phyloP scores from a whole-genome alignment of 2,888 invertebrate species.

The Sphinx pinastri region DNA sequence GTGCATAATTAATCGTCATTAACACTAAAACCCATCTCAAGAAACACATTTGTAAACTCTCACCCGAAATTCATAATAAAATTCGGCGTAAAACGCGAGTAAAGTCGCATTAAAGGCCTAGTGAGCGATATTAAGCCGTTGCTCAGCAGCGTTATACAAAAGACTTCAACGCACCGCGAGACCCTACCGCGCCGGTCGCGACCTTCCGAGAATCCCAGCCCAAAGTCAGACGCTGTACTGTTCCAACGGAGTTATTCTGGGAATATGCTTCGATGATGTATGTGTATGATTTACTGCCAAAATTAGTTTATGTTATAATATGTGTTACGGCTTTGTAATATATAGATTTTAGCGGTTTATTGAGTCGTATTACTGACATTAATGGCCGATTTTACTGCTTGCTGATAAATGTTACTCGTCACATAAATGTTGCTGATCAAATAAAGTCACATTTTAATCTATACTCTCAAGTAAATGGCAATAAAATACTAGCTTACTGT shows the following conservation, averaged over 20 bases:
- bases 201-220: conserved; percentile 48
- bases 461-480: no score
- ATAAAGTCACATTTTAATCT: no score
- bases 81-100: neutral
- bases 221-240: conserved; percentile 7
- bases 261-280: conserved; percentile 19
- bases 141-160: conserved; percentile 44
- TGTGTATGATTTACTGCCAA: conserved; percentile 18
- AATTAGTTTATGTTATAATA: neutral
- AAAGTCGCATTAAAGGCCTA: neutral
- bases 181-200: conserved; percentile 48
- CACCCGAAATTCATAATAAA: neutral
- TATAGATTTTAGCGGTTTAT: no score
- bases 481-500: no score
- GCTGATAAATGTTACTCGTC: no score
- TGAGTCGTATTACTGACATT: no score
- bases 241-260: conserved; percentile 12
- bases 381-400: no score
- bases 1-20: neutral
- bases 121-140: neutral
- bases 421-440: no score
- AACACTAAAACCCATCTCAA: neutral
- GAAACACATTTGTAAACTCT: neutral
- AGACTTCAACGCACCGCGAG: conserved; percentile 65
- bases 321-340: neutral